These are phyloP conservation scores for Saccostrea glomerata DNA, from an alignment of 1,140 invertebrate genomes.

Conservation along the genomic window DNA sequence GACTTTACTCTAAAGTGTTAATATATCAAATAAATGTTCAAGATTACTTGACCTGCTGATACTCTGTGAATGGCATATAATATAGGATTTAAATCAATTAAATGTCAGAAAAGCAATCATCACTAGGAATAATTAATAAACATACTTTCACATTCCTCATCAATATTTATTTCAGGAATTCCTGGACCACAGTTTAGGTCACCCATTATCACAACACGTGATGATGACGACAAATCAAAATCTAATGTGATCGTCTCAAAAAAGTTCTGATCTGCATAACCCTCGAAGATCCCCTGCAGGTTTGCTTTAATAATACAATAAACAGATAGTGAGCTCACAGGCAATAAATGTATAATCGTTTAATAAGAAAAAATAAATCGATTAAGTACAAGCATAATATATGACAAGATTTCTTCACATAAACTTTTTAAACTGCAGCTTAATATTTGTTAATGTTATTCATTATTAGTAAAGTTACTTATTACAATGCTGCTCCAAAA, in stretches of 20 bases:
- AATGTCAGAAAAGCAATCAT: background rate
- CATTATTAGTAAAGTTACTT: too few relatives aligned
- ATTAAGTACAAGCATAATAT: background rate
- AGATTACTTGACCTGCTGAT: background rate
- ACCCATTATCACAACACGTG: conserved; percentile 5
- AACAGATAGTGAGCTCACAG: background rate
- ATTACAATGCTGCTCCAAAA: too few relatives aligned
- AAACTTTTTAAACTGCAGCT: background rate
- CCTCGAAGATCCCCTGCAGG: background rate
- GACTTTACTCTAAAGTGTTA: background rate
- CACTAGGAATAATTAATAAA: background rate
- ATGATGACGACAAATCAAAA: background rate
- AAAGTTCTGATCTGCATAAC: background rate
- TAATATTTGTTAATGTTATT: background rate
- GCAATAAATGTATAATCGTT: background rate
- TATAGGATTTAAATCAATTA: too few relatives aligned
- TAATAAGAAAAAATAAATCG: background rate
- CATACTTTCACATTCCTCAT: conserved; percentile 10
- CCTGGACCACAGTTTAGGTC: background rate
- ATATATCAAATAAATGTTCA: background rate
- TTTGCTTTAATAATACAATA: background rate
- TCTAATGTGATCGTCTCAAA: background rate
- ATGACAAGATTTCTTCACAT: background rate
- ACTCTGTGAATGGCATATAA: too few relatives aligned
- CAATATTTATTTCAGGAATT: background rate